Percentiles rank a stretch among this genome's conserved stretches.
Evolutionary conservation across 2,888 invertebrate species (phyloP).

Genomic region (Trissoscelio sp.): DNA sequence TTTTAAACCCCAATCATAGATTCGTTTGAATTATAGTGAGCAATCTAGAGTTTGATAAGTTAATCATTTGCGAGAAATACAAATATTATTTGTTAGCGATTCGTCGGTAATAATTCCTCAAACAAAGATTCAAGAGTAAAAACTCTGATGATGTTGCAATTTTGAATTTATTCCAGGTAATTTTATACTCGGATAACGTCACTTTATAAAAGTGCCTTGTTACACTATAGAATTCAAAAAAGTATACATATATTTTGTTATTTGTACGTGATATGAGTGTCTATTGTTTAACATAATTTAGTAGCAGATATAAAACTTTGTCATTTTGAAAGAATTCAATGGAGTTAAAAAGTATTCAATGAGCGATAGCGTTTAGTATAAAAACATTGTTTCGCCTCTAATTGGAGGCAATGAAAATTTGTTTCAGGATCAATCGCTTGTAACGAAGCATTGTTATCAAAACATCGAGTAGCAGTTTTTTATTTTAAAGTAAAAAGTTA

Average conservation of each 20-base stretch:
- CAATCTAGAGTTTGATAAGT: background rate
- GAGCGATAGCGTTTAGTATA: background rate
- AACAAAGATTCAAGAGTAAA: background rate
- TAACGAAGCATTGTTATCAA: slow-evolving; percentile 7
- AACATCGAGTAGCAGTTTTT: background rate
- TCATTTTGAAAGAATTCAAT: no score
- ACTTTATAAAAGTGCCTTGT: background rate
- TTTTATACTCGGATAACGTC: background rate
- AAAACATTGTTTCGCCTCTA: background rate
- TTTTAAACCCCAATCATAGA: background rate
- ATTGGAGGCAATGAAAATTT: background rate
- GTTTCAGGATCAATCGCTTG: background rate
- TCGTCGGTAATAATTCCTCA: background rate
- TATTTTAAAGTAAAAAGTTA: background rate
- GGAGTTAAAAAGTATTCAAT: background rate
- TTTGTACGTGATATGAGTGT: no score
- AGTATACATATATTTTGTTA: background rate
- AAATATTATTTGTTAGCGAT: background rate
- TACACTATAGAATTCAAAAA: background rate
- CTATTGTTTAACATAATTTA: no score
- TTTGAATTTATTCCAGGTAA: background rate
- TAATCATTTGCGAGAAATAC: background rate
- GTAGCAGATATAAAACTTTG: no score
- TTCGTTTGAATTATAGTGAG: background rate
- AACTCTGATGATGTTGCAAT: background rate